Conservation (phyloP, 2,113 vertebrate species). For the Gallinago paraguaiae region DNA sequence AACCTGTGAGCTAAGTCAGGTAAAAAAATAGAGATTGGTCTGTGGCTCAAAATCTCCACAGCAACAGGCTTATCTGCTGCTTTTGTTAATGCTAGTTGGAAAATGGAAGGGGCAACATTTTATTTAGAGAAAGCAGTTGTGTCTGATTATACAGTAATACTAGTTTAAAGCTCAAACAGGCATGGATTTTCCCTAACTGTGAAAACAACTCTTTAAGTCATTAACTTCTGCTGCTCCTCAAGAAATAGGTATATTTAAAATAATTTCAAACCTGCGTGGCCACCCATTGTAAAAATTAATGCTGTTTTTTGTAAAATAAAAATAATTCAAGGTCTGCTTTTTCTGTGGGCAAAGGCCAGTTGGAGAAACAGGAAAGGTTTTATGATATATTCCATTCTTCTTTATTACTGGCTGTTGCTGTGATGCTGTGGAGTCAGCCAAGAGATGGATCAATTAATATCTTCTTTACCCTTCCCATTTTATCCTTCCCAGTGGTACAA, state of each 20-base stretch:
- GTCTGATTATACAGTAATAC: slow-evolving; percentile 66
- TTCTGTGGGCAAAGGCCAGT: background rate
- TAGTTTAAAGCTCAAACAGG: slow-evolving; percentile 44
- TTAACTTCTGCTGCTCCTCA: slow-evolving; percentile 55
- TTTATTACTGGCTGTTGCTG: background rate
- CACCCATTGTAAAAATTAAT: slow-evolving; percentile 8
- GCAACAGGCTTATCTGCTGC: background rate
- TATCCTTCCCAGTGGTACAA: background rate
- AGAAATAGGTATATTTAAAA: slow-evolving; percentile 59
- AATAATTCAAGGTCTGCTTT: slow-evolving; percentile 9
- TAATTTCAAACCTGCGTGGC: slow-evolving; percentile 39
- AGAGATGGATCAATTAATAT: background rate
- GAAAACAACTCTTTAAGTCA: slow-evolving; percentile 69
- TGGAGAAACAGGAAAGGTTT: background rate
- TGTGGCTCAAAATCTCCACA: background rate
- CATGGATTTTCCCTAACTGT: slow-evolving; percentile 68
- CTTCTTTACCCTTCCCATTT: slow-evolving; percentile 9
- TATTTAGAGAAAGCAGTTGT: slow-evolving; percentile 54
- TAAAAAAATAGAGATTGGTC: background rate
- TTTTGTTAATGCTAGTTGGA: background rate
- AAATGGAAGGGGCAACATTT: background rate
- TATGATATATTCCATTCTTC: background rate
- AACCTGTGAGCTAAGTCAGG: slow-evolving; percentile 43
- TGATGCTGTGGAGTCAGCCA: background rate
- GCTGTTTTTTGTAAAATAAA: background rate